These are phyloP conservation scores for Tetragonula carbonaria DNA, from an alignment of 2,888 invertebrate genomes.

Conservation along the genomic window DNA sequence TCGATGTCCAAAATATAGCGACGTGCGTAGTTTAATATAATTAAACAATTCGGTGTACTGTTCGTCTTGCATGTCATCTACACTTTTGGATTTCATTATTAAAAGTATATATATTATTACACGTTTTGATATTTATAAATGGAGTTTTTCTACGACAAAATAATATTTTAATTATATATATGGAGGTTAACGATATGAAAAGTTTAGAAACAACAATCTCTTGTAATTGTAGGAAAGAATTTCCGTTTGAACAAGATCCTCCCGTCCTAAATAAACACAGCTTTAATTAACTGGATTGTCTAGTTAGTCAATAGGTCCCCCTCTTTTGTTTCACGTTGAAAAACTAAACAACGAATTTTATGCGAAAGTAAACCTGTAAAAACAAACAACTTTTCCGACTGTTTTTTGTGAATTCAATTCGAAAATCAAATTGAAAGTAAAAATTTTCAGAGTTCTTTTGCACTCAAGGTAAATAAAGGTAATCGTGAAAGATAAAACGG, in stretches of 20 bases:
- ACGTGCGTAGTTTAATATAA: background rate
- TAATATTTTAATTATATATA: background rate
- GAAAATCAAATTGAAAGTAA: background rate
- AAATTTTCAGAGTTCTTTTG: background rate
- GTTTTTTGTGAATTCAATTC: background rate
- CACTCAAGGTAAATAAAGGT: background rate
- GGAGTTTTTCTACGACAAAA: background rate
- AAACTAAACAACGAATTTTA: background rate
- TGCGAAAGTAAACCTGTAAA: background rate
- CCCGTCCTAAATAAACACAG: background rate
- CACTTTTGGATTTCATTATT: background rate
- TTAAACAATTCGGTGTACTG: background rate
- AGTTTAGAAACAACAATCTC: too few relatives aligned
- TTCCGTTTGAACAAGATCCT: background rate
- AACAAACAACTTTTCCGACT: background rate
- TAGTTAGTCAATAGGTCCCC: background rate
- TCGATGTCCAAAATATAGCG: background rate
- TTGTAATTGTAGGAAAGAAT: background rate
- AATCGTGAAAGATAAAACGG: background rate
- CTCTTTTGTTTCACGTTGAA: background rate
- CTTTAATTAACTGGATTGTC: slow-evolving; percentile 12
- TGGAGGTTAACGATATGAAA: background rate
- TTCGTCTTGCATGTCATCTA: background rate
- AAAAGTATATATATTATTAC: background rate
- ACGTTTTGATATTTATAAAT: too few relatives aligned